A percentile compares a stretch with the other conserved stretches of the same genome.
These are phyloP conservation scores for Alentia gelatinosa DNA, from an alignment of 2,888 invertebrate genomes.

Conservation along the genomic window DNA sequence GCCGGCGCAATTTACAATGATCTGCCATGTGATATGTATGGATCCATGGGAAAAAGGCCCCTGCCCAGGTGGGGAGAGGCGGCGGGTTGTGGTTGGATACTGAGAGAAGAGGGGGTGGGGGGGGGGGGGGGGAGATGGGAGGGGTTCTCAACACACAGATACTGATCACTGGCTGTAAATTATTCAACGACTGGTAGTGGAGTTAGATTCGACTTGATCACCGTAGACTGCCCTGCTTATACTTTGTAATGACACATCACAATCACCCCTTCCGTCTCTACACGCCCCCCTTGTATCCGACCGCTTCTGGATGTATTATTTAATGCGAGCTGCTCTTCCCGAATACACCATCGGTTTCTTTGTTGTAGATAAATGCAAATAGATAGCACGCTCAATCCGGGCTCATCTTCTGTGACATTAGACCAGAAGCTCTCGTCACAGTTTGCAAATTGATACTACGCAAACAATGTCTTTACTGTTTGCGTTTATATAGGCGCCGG, in stretches of 20 bases:
- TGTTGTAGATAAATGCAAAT: constrained; percentile 8
- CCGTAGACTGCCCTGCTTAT: neutral
- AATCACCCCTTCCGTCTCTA: neutral
- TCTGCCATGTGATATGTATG: constrained; percentile 38
- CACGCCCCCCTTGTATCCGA: neutral
- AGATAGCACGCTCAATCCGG: neutral
- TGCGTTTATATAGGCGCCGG: neutral
- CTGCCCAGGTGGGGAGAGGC: neutral
- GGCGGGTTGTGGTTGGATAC: neutral
- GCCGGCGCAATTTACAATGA: constrained; percentile 34
- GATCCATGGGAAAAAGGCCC: neutral
- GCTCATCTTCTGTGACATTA: neutral
- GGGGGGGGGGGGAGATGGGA: too few relatives aligned
- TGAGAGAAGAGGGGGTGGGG: neutral
- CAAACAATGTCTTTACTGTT: neutral
- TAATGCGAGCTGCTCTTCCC: neutral
- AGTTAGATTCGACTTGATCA: neutral
- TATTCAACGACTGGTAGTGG: neutral
- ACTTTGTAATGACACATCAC: neutral
- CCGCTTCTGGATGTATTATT: neutral
- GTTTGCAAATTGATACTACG: neutral
- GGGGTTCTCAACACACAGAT: neutral
- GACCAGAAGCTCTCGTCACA: neutral
- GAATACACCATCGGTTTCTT: neutral
- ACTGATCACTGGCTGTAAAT: neutral